Base-by-base conservation (phyloP, 37 sponge, comb jelly and placozoan species). In the Beroe ovata region DNA sequence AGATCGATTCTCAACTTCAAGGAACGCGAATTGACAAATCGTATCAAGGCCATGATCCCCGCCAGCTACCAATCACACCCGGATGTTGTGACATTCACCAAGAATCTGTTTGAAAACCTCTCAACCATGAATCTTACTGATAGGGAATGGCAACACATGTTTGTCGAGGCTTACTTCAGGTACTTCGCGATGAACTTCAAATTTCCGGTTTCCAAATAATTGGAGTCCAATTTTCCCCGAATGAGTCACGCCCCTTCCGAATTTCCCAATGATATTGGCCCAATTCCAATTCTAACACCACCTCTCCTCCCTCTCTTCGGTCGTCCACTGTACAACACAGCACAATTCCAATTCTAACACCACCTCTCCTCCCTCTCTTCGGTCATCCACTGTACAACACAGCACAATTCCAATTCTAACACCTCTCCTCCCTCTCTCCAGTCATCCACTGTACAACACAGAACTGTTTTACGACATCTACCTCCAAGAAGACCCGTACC, bases 141-240 rank as follows among this genome's bases (percentile, higher is more conserved):
- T 66, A 66, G 69, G 36, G 69, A 66, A 18, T 66, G 69, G 69
- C 69, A 66, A 30, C 69, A 66, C 30, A 25, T 66, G 16, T 66
- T 66, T 66, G 69, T 66, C 18, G 36, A 66, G 35, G 69, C 69
- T 66, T 66, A 66, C 30, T 66, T 66, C 69, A 66, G 30, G 69
- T 66, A 16, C 21, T n/a, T n/a, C n/a, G n/a, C n/a, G n/a, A n/a
- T n/a, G n/a, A n/a, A n/a, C n/a, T n/a, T n/a, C n/a, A n/a, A n/a
- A n/a, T n/a, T n/a, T n/a, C n/a, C n/a, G n/a, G n/a, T n/a, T n/a
- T n/a, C n/a, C n/a, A n/a, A n/a, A n/a, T n/a, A n/a, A n/a, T n/a
- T n/a, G n/a, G n/a, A n/a, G n/a, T n/a, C n/a, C n/a, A n/a, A n/a
- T n/a, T n/a, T n/a, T n/a, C n/a, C n/a, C n/a, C n/a, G n/a, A n/a